Evolutionary conservation across 2,797 vertebrate species (phyloP), one percentile per base, ranked within the genome.

Genomic region (Acrossocheilus wenchowensis): DNA sequence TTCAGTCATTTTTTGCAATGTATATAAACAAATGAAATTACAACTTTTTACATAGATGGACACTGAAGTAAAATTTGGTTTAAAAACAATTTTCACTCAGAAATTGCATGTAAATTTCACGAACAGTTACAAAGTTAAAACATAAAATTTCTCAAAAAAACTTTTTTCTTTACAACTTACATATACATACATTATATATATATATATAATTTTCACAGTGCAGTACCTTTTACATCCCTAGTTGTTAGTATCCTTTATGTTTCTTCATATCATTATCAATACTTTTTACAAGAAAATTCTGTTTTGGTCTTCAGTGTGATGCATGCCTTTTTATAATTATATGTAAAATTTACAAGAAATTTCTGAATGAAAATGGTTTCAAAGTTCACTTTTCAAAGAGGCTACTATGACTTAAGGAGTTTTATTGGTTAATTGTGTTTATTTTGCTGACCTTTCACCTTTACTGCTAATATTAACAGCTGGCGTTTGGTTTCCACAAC

Each of bases 401-500:
- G 21, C 43, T 41, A 14, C 68, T 23, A 12, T n/a, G 39, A 43
- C 21, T 23, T 71, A 50, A 81, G 43, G 41, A 34, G 52, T 34
- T 73, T 60, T 21, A 26, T 48, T 52, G 69, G 66, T 72, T 60
- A 36, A 30, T 79, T 68, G 19, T 73, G 14, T 41, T 41, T 21
- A 19, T 72, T 72, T 41, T 21, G 66, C 50, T 60, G 26, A 45
- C 41, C 41, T 48, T 86, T 54, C 39, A 72, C 78, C 17, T 39
- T 82, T 83, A 5, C 60, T 86, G 52, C 50, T 79, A 85, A 79
- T 85, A 85, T 80, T 57, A 54, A 72, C 26, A 84, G 26, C 43
- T 78, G 36, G 34, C 69, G 66, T 85, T 62, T 57, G 66, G 43
- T 74, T 81, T 30, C 74, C 36, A 39, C 75, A 68, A 83, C 81